Percentiles rank a stretch among this genome's conserved stretches.
phyloP scores from a whole-genome alignment of 2,797 vertebrate species.

The Acanthurus leucopareius region DNA sequence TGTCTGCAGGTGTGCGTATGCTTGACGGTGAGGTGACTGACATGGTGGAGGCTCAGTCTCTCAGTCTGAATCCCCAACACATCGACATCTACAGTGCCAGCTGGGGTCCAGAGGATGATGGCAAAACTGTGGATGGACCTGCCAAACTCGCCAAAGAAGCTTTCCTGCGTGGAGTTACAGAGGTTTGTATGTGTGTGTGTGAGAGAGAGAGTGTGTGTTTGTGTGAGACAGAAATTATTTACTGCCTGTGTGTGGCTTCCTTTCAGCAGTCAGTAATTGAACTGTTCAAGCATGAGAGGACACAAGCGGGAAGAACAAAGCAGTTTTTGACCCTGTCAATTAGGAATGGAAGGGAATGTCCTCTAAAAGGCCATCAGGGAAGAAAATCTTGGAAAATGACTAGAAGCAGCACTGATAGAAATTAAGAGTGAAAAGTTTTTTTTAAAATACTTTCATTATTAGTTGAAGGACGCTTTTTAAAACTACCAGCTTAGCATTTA shows the following conservation, averaged over 20 bases:
- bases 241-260: conserved; percentile 63
- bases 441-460: conserved; percentile 3
- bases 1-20: conserved; percentile 94
- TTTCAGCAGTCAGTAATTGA: conserved; percentile 73
- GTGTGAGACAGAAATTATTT: conserved; percentile 63
- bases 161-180: conserved; percentile 93
- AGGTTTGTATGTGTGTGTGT: conserved; percentile 84
- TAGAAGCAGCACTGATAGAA: conserved; percentile 5
- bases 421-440: conserved; percentile 12
- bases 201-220: conserved; percentile 22
- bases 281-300: conserved; percentile 76
- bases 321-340: conserved; percentile 65
- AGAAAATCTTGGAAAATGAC: conserved; percentile 52
- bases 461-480: conserved; percentile 26
- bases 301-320: conserved; percentile 71
- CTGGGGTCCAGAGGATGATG: conserved; percentile 98
- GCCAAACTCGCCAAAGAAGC: conserved; percentile 96
- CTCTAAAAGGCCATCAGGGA: conserved; percentile 64
- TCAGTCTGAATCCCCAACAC: conserved; percentile 96
- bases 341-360: conserved; percentile 67
- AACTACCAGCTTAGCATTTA: conserved; percentile 31
- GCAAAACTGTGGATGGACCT: conserved; percentile 97
- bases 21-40: conserved; percentile 98
- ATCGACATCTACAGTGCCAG: conserved; percentile 98
- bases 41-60: conserved; percentile 96